Conservation (phyloP, 2,888 invertebrate genomes). For the Deroplatys truncata region DNA sequence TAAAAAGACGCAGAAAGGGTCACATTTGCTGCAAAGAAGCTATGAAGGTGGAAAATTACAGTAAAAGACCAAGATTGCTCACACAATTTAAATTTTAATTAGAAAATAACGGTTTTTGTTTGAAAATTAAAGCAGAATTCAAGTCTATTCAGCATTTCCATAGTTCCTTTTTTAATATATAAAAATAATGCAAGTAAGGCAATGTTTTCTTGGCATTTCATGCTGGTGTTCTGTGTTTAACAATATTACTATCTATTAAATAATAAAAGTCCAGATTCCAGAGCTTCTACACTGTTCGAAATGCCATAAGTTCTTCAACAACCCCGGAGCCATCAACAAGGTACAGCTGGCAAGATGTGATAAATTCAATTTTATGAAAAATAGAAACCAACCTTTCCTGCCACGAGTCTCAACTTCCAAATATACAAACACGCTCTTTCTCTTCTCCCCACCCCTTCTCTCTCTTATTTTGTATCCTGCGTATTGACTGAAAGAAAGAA, state of each 20-base stretch:
- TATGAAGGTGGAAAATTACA: no score
- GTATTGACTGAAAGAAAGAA: slow-evolving; percentile 27
- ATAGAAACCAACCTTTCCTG: slow-evolving; percentile 11
- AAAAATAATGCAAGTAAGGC: no score
- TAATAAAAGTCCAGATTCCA: not conserved
- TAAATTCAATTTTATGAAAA: slow-evolving; percentile 28
- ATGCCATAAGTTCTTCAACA: not conserved
- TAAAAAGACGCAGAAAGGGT: no score
- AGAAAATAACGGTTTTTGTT: no score
- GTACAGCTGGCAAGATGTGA: slow-evolving; percentile 20
- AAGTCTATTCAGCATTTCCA: no score
- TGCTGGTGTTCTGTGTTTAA: no score
- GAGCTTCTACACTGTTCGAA: not conserved
- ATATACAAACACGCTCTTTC: slow-evolving; percentile 22
- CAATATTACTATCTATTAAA: not conserved
- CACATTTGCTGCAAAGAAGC: no score
- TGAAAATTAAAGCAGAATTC: no score
- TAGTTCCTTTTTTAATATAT: no score
- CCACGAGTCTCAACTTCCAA: slow-evolving; percentile 20
- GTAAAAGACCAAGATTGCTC: no score
- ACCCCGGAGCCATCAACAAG: not conserved
- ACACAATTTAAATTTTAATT: no score
- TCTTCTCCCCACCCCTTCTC: slow-evolving; percentile 17
- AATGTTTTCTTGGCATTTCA: not conserved
- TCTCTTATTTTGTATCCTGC: slow-evolving; percentile 22